phyloP scores from a whole-genome alignment of 2,888 invertebrate species.

The Melangyna quadrimaculata region DNA sequence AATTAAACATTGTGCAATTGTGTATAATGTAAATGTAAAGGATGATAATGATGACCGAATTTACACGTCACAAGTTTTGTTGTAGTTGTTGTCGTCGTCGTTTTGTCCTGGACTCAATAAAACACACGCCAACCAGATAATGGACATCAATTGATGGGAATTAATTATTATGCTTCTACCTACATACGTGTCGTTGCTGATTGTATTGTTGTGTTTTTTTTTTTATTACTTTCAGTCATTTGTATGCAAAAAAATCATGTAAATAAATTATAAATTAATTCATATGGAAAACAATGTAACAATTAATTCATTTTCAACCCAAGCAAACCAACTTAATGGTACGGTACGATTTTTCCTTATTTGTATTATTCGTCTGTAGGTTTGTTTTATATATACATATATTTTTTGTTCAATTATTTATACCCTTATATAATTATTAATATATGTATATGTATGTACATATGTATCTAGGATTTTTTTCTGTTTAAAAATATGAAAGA shows the following conservation, averaged over 20 bases:
- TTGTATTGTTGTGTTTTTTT: conserved; percentile 10
- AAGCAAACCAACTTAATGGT: conserved; percentile 29
- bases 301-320: conserved; percentile 64
- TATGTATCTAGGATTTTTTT: background rate
- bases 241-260: conserved; percentile 58
- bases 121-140: conserved; percentile 53
- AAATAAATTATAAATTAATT: conserved; percentile 64
- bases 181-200: conserved; percentile 32
- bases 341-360: conserved; percentile 4
- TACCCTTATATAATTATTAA: too few relatives aligned
- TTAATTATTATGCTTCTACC: conserved; percentile 46
- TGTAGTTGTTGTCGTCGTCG: background rate
- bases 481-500: background rate
- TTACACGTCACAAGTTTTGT: background rate
- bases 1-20: conserved; percentile 14
- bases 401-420: too few relatives aligned
- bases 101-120: conserved; percentile 39
- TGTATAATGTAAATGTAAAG: too few relatives aligned
- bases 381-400: background rate
- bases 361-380: background rate
- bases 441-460: background rate
- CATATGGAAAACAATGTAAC: conserved; percentile 62
- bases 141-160: conserved; percentile 47
- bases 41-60: conserved; percentile 28
- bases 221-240: conserved; percentile 5